These are phyloP conservation scores for Sinosuthora webbiana DNA, from an alignment of 2,113 vertebrate species.

Conservation along the genomic window DNA sequence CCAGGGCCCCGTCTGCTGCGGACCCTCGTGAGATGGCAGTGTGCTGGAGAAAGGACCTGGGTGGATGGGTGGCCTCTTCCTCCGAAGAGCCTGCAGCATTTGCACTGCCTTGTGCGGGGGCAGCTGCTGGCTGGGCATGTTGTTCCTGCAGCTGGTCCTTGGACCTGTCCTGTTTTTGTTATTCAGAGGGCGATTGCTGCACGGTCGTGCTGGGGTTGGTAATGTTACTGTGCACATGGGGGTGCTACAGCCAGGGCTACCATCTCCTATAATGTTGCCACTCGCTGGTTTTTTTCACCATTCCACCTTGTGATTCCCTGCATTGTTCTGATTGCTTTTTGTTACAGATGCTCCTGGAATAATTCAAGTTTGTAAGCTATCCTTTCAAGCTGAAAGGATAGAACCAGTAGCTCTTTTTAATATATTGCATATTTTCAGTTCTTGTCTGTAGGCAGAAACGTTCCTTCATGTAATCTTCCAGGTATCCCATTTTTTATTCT, in stretches of 20 bases:
- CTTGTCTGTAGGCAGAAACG: neutral
- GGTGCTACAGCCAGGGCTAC: neutral
- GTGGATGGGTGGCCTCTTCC: neutral
- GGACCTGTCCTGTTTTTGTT: neutral
- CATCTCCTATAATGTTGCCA: neutral
- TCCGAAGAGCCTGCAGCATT: neutral
- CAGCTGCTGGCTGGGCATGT: neutral
- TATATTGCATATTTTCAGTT: neutral
- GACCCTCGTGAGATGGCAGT: too few relatives aligned
- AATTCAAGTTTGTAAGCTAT: neutral
- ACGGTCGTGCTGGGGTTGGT: neutral
- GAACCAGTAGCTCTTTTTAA: neutral
- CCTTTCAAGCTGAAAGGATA: neutral
- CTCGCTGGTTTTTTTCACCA: neutral
- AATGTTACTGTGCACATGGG: neutral
- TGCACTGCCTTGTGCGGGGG: too few relatives aligned
- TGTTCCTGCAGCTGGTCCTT: neutral
- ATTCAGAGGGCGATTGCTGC: neutral
- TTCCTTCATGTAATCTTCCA: neutral
- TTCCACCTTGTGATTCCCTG: neutral
- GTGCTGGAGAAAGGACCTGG: neutral
- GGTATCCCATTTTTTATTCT: neutral
- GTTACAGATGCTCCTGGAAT: neutral
- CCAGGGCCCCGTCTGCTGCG: neutral
- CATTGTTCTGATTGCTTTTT: neutral